Base-by-base conservation (phyloP, 2,888 invertebrate genomes). In the Drosophila aldrichi region DNA sequence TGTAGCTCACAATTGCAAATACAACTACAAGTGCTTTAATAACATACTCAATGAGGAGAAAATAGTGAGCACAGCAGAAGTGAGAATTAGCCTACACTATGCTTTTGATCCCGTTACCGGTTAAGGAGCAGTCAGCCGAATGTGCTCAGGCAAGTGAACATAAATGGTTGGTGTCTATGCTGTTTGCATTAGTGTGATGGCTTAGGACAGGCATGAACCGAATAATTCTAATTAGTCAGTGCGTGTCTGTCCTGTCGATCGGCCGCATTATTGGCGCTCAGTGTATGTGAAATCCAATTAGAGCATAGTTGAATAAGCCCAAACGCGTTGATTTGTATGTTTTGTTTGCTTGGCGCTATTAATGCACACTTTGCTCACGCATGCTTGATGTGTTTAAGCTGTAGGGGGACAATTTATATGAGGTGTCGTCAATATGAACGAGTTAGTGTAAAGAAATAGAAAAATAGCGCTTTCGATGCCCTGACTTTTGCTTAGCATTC, bases 31-130 rank as follows among this genome's bases (percentile, higher is more conserved):
- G 9, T 36, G 44, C 22, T 44, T 44, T 22, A 44, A 22, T 44
- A 14, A 14, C 16, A 6, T 14, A 16, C 51, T 36, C 5, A 36
- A 16, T 36, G 16, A 16, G 8, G 1, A 36, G 51, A 8, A 8
- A 14, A 14, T 3, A 9, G 9, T 9, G 34, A 18, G 18, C 14
- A 38, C 16, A 2, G 2, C 10, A 22, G 22, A 52, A 44, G 22
- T 25, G 25, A 25, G 25, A 25, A 25, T 25, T 25, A 25, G 7
- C 5, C 25, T 5, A 29, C 18, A 25, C 25, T 6, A 29, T 25
- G 40, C n/a, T n/a, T 25, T 40, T 40, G 54, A 40, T 29, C 40
- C 54, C 25, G 38, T 55, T 55, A 55, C 8, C 14, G 3, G 9
- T 10, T 52, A 6, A 18, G 14, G 14, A 14, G 18, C n/a, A 29